Conservation (phyloP, 2,113 vertebrate species). For the Syrmaticus mikado region DNA sequence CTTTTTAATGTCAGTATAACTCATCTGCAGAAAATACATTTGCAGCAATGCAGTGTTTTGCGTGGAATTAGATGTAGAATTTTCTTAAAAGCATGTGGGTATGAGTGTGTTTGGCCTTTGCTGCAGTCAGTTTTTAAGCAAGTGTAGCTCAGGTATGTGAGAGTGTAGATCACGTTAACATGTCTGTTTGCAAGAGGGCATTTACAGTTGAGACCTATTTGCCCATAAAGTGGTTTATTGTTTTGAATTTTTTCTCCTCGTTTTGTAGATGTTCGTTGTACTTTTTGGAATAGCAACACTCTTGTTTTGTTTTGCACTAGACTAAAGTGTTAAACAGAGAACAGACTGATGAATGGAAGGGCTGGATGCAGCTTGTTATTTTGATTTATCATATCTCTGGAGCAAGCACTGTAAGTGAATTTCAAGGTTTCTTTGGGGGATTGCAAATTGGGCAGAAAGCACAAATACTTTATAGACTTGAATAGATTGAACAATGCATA, state of each 20-base stretch:
- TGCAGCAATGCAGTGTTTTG: neutral
- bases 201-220: neutral
- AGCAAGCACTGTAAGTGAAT: constrained; percentile 92
- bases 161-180: neutral
- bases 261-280: constrained; percentile 55
- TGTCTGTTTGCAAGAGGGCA: neutral
- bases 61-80: neutral
- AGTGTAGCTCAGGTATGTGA: neutral
- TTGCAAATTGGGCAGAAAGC: neutral
- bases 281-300: constrained; percentile 63
- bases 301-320: constrained; percentile 79
- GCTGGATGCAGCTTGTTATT: constrained; percentile 99
- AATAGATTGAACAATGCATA: neutral
- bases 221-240: neutral
- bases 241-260: constrained; percentile 53
- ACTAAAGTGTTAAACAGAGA: constrained; percentile 96
- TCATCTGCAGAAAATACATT: neutral
- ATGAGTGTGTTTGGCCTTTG: neutral
- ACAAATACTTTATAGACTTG: neutral
- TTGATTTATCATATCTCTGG: constrained; percentile 98
- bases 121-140: neutral
- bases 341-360: constrained; percentile 99
- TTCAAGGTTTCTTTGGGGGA: neutral
- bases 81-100: neutral
- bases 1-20: neutral